Base-by-base conservation (phyloP, 1,140 invertebrate genomes). In the Scylla paramamosain region DNA sequence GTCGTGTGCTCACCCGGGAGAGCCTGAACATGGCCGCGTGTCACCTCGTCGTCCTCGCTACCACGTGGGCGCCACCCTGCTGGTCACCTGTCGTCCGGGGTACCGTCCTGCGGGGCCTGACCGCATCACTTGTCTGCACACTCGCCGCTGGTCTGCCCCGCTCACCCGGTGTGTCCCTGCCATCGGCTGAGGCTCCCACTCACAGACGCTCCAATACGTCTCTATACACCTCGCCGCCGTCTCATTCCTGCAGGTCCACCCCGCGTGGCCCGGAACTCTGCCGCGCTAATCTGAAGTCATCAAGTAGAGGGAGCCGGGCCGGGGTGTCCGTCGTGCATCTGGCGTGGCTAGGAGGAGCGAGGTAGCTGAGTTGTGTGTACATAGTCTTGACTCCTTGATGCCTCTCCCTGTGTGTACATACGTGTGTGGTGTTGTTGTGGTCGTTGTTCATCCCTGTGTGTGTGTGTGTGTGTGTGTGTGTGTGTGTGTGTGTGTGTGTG, bases 41-140 rank as follows among this genome's bases (percentile, higher is more conserved):
- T 94, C 94, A 0, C 95, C 95, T 45, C 95, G 96, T 1, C 95
- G 94, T 10, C 77, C 95, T 67, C 93, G 95, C 0, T 96, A 96
- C 92, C 94, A 92, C 52, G 86, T 96, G 87, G 95, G 92, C 59
- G 87, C 91, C 8, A 92, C 90, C 16, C 28, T 95, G 0, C 84
- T 96, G 86, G 95, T 95, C n/a, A 95, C 93, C 77, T 96, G 96
- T 48, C 90, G 88, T 52, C 96, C 95, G 28, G 96, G 96, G 32
- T 96, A 95, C 93, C 94, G 96, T 31, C 96, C 96, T 28, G 96
- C 96, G 4, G 96, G 96, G 20, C 96, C 96, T 16, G 96, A 96
- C 94, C 94, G 96, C 7, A 94, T 96, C 45, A 93, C 94, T n/a
- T 96, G 96, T 46, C 96, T 96, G 46, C 83, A 93, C 83, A 96